Percentiles rank a stretch among this genome's conserved stretches.
Conservation (phyloP, 2,888 invertebrate genomes). For the Achlya flavicornis region DNA sequence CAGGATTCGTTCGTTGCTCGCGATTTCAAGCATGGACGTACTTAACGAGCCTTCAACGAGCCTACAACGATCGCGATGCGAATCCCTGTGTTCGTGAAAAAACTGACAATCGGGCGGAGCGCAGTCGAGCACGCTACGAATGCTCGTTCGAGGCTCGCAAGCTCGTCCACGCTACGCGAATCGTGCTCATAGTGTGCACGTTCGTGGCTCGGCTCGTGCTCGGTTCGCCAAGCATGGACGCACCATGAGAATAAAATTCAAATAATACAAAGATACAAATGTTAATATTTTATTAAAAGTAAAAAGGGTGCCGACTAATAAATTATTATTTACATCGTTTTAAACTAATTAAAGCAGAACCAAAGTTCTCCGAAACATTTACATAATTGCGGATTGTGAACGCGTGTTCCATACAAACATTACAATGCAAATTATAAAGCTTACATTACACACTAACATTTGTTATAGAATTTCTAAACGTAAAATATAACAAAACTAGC, state of each 20-base stretch:
- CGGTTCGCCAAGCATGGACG: no score
- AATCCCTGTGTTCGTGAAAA: no score
- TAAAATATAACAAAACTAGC: slow-evolving; percentile 28
- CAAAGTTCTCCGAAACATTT: slow-evolving; percentile 66
- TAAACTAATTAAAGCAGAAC: slow-evolving; percentile 79
- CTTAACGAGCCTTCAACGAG: no score
- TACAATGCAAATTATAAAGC: slow-evolving; percentile 55
- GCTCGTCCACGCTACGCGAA: no score
- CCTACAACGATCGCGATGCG: no score
- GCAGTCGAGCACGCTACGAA: no score
- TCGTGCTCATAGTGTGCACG: no score
- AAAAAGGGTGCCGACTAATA: slow-evolving; percentile 59
- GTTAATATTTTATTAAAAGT: slow-evolving; percentile 72
- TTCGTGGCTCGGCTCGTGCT: no score
- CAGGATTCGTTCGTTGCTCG: no score
- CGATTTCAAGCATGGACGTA: no score
- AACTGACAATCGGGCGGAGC: no score
- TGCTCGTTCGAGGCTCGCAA: no score
- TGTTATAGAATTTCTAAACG: slow-evolving; percentile 39
- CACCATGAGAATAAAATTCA: slow-evolving; percentile 9
- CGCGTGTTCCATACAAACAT: slow-evolving; percentile 38
- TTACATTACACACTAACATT: slow-evolving; percentile 49
- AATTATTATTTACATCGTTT: slow-evolving; percentile 76
- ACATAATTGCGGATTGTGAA: slow-evolving; percentile 44
- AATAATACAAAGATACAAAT: slow-evolving; percentile 36